phyloP scores from a whole-genome alignment of 2,113 vertebrate genomes.

The Delphinus delphis region DNA sequence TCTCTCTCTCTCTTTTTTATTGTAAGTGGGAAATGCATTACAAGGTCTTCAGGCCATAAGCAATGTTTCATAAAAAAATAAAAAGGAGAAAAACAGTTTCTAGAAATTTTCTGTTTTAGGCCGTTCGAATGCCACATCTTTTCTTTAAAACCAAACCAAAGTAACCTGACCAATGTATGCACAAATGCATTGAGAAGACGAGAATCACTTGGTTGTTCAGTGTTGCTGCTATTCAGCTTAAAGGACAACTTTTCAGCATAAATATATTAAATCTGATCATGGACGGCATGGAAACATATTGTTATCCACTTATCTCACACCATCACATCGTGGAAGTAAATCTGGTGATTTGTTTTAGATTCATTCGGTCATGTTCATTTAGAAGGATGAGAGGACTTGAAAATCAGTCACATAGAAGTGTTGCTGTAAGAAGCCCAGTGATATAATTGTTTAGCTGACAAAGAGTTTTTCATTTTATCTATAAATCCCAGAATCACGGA shows the following conservation, averaged over 20 bases:
- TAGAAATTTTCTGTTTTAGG: neutral
- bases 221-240: neutral
- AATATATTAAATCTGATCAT: neutral
- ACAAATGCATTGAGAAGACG: neutral
- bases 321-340: neutral
- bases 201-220: neutral
- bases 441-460: neutral
- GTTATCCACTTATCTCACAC: rapidly evolving
- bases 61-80: neutral
- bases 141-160: neutral
- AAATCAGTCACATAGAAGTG: neutral
- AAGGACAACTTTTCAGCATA: neutral
- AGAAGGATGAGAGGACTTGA: neutral
- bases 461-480: neutral
- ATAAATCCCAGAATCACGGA: neutral
- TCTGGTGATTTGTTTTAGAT: neutral
- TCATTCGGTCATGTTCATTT: neutral
- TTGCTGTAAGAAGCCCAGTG: neutral
- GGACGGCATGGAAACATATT: neutral
- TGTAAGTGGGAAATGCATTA: conserved; percentile 50
- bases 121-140: neutral
- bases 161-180: neutral
- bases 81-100: neutral
- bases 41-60: conserved; percentile 23
- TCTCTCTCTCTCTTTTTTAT: neutral